Evolutionary conservation across 2,113 vertebrate species (phyloP), one percentile per base, ranked within the genome.

Genomic region (Scolopax mira): DNA sequence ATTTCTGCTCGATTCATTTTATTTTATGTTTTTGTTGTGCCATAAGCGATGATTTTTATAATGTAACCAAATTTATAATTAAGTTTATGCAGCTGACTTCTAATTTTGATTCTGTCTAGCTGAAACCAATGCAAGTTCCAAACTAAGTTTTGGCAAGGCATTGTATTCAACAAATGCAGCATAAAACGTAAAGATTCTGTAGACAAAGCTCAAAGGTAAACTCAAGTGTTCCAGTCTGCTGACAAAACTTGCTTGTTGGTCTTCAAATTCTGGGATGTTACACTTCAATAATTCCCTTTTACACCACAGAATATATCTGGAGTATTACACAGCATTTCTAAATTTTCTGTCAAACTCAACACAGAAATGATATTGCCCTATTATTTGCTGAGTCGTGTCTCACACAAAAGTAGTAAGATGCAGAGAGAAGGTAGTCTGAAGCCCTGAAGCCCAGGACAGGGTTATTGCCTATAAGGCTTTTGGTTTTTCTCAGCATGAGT

Each of bases 121-220:
- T 75, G 66, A 87, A 96, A 75, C 27, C 16, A 81, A 48, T 54
- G 49, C 24, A 69, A 69, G 15, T 52, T 86, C 49, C n/a, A 65
- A 75, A 62, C 13, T 73, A 79, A 89, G 89, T 46, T 5, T 93
- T 70, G 41, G 16, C 44, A 79, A 74, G 41, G 25, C 28, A 30
- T 58, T 85, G 69, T 69, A 41, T 74, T 95, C 33, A 86, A 80
- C 28, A 96, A 93, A 93, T 49, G 25, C 58, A 75, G 69, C 49
- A 49, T 88, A 84, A 94, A 90, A 84, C 62, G 6, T 75, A 81
- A 72, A 48, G 72, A 81, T 96, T 95, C 89, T 58, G 65, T 79
- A 88, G 77, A 79, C 61, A 84, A 84, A 95, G 25, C 79, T 92
- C 57, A 85, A 82, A 86, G 70, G 70, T 95, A 65, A 93, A 80